Base-by-base conservation (phyloP, 1,140 invertebrate species). In the Aphaenogaster rudis region DNA sequence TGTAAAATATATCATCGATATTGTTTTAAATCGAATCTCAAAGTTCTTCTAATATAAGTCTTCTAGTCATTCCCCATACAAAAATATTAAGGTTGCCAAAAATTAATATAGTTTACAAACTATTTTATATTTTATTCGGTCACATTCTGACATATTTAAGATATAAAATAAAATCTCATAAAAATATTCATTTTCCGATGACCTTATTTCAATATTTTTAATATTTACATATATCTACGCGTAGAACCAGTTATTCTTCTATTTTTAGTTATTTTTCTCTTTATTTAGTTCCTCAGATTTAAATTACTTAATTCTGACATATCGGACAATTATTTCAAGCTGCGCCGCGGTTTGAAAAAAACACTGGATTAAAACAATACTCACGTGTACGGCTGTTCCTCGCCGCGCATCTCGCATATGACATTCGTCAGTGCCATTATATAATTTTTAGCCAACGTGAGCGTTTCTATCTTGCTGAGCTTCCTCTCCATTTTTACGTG, bases 361-460 rank as follows among this genome's bases (percentile, higher is more conserved):
- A 61, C 3, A n/a, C 9, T 28, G 0, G 45, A 17, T 6, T 59
- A 36, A 17, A 76, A 57, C 11, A 7, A 57, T 88, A 95, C 95
- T 95, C 91, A 96, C 95, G 96, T 96, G 94, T 97, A 97, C 67
- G 97, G 96, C 86, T 96, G 96, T 69, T 96, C 96, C 88, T 97
- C 97, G 69, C 97, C 97, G 79, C 97, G 95, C 96, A 98, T 97
- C 91, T 97, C 97, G 94, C 97, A 98, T 93, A 98, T 98, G 86
- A 98, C 97, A 95, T 98, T 98, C 69, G 98, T 98, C 88, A 98
- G 96, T 42, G 98, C 98, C 96, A 98, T 98, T 93, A 98, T 98
- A 95, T 98, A 98, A 96, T 98, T 98, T 95, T 98, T 98, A 90
- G 98, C 98, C 93, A 98, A 94, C 17, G 98, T 98, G 21, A 98